Percentiles rank a stretch among this genome's conserved stretches.
These are phyloP conservation scores for Dolomedes plantarius DNA, from an alignment of 2,888 invertebrate genomes.

Conservation along the genomic window DNA sequence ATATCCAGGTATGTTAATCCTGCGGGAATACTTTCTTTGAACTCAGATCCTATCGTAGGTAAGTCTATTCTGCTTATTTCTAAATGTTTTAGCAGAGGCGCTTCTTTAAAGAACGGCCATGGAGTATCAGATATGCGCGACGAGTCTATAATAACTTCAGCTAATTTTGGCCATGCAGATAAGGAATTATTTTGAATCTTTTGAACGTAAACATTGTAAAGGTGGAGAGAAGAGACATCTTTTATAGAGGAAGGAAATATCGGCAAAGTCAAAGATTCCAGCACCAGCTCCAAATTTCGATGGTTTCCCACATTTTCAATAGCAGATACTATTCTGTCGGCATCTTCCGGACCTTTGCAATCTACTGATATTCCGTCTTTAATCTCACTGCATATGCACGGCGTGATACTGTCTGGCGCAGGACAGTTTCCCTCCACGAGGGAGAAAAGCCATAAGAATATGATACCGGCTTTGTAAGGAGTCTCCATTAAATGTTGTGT, in stretches of 20 bases:
- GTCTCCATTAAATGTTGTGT: constrained; percentile 25
- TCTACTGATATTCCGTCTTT: constrained; percentile 19
- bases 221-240: not conserved
- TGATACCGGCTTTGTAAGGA: not conserved
- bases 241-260: constrained; percentile 6
- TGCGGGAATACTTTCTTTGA: constrained; percentile 23
- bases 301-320: not conserved
- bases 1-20: constrained; percentile 31
- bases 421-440: constrained; percentile 17
- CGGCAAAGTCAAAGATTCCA: constrained; percentile 7
- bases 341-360: constrained; percentile 23
- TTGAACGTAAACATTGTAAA: not conserved
- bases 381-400: constrained; percentile 24
- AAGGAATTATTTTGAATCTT: not conserved
- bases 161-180: constrained; percentile 34
- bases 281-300: constrained; percentile 18
- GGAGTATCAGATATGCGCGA: not conserved
- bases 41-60: constrained; percentile 27
- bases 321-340: constrained; percentile 6
- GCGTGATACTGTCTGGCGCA: not conserved
- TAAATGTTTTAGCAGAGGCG: constrained; percentile 8
- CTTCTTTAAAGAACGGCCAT: constrained; percentile 32
- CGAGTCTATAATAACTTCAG: constrained; percentile 33
- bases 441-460: constrained; percentile 1
- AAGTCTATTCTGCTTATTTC: constrained; percentile 12